Evolutionary conservation across 2,888 invertebrate genomes (phyloP).

Genomic region (Dendrolimus pini): DNA sequence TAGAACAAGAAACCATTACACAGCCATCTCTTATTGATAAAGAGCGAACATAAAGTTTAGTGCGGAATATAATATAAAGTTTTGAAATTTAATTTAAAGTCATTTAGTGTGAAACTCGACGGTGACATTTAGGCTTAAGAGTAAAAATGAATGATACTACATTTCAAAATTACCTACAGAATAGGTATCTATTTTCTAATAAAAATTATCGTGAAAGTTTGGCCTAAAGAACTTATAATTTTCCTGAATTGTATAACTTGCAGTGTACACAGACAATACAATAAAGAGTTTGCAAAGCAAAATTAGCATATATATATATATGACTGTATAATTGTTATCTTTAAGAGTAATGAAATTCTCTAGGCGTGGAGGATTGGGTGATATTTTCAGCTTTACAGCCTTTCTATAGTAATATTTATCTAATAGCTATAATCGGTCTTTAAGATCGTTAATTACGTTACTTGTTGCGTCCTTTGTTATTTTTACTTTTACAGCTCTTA

Average conservation of each 20-base stretch:
- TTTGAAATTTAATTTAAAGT: too few species aligned
- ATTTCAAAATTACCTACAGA: too few species aligned
- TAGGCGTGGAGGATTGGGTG: slow-evolving; percentile 54
- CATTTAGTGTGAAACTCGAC: too few species aligned
- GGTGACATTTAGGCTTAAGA: too few species aligned
- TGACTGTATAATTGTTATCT: slow-evolving; percentile 41
- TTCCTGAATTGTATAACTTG: slow-evolving; percentile 24
- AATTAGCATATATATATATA: slow-evolving; percentile 33
- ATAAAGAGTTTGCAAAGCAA: slow-evolving; percentile 65
- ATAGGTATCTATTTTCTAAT: too few species aligned
- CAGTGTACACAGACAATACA: slow-evolving; percentile 60
- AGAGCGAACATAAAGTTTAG: too few species aligned
- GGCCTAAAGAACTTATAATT: slow-evolving; percentile 7
- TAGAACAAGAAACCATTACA: too few species aligned
- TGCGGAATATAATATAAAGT: too few species aligned
- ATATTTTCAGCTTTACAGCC: slow-evolving; percentile 74
- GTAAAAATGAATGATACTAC: too few species aligned
- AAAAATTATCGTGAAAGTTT: too few species aligned
- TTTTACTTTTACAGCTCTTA: slow-evolving; percentile 15
- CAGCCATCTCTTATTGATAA: too few species aligned
- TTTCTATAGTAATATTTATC: slow-evolving; percentile 44
- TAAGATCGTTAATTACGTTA: slow-evolving; percentile 34
- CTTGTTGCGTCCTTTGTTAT: slow-evolving; percentile 9
- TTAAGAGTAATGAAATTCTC: slow-evolving; percentile 48
- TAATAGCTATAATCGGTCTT: slow-evolving; percentile 45